Conservation (phyloP, 2,113 vertebrate species). For the Pyrgilauda ruficollis region DNA sequence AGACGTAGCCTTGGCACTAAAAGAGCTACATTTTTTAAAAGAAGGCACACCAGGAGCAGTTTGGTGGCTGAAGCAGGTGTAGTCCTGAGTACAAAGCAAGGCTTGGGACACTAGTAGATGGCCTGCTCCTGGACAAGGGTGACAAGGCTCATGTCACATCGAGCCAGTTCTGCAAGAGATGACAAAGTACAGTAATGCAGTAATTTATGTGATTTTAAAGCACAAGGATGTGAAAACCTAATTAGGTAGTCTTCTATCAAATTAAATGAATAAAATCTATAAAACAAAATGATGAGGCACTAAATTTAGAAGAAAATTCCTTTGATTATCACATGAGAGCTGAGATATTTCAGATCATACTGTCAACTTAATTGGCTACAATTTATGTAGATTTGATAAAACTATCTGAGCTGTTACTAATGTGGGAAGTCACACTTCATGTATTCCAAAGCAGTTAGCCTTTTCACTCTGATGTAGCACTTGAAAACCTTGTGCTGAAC, state of each 20-base stretch:
- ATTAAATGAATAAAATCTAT: conserved; percentile 48
- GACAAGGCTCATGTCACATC: not conserved
- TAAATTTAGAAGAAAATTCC: conserved; percentile 66
- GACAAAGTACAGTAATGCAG: not conserved
- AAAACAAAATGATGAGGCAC: conserved; percentile 58
- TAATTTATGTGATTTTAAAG: not conserved
- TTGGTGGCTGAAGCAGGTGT: not conserved
- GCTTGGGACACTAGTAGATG: not conserved
- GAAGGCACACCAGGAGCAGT: not conserved
- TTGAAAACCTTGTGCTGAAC: conserved; percentile 23
- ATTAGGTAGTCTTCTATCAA: conserved; percentile 62
- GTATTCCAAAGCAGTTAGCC: conserved; percentile 24
- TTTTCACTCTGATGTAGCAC: not conserved
- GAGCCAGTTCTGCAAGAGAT: conserved; percentile 8
- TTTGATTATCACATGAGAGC: conserved; percentile 62
- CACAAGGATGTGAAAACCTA: conserved; percentile 29
- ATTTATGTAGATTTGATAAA: conserved; percentile 57
- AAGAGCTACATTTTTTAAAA: not conserved
- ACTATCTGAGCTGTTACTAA: conserved; percentile 50
- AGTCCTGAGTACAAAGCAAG: not conserved
- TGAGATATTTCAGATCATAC: conserved; percentile 45
- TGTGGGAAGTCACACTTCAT: not conserved
- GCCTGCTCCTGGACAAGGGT: not conserved
- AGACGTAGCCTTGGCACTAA: not conserved
- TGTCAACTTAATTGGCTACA: conserved; percentile 63